A percentile compares a stretch with the other conserved stretches of the same genome.
These are phyloP conservation scores for Hylomyscus alleni DNA, from an alignment of 2,797 vertebrate genomes.

Conservation along the genomic window DNA sequence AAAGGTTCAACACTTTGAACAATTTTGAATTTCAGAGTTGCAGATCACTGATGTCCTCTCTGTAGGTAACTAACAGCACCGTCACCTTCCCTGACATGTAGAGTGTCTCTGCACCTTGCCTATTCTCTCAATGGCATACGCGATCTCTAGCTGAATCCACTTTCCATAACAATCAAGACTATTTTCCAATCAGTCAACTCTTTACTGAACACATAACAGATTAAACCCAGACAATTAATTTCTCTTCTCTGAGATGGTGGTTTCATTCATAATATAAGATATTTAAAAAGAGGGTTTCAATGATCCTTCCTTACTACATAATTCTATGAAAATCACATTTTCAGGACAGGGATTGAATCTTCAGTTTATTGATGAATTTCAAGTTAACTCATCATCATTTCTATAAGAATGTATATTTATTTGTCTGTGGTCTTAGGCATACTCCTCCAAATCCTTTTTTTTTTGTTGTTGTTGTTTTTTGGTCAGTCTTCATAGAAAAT, in stretches of 20 bases:
- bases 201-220: background rate
- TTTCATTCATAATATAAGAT: background rate
- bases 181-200: background rate
- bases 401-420: conserved; percentile 47
- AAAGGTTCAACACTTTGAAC: background rate
- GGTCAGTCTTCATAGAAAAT: conserved; percentile 52
- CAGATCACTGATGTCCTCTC: too few species aligned
- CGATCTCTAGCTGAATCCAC: background rate
- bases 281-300: background rate
- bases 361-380: conserved; percentile 39
- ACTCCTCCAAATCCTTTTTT: background rate
- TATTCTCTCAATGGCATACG: background rate
- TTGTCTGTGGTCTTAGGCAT: background rate
- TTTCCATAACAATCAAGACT: background rate
- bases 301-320: background rate
- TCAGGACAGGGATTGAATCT: background rate
- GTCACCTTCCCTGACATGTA: background rate
- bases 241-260: background rate
- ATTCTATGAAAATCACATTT: background rate
- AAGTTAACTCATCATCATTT: conserved; percentile 53
- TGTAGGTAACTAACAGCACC: accelerated
- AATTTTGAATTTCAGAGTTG: background rate
- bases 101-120: background rate
- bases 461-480: conserved; percentile 51
- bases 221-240: background rate